These are phyloP conservation scores for Megathymus violae DNA, from an alignment of 1,140 invertebrate genomes.

Conservation along the genomic window DNA sequence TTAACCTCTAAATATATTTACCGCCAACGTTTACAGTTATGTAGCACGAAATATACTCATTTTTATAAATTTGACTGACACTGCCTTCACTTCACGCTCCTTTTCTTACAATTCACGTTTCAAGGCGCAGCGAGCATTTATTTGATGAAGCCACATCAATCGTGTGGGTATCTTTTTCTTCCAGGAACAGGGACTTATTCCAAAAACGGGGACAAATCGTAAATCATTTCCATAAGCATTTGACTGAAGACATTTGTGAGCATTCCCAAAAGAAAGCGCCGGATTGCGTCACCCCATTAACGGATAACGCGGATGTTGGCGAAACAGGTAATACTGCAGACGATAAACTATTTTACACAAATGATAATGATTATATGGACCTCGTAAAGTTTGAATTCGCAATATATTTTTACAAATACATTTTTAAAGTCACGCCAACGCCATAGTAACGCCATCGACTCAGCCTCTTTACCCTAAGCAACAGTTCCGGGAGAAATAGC, in stretches of 20 bases:
- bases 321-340: background rate
- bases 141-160: background rate
- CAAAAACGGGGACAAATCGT: background rate
- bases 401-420: too few species aligned
- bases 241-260: conserved; percentile 11
- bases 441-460: too few species aligned
- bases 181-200: background rate
- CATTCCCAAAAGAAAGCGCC: background rate
- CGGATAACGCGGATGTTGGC: background rate
- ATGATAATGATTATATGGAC: too few species aligned
- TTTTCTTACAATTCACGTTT: background rate
- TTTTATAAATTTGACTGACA: background rate
- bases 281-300: conserved; percentile 5
- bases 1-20: too few species aligned
- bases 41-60: too few species aligned
- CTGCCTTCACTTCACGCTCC: background rate
- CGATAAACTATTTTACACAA: background rate
- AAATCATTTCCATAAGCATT: conserved; percentile 12
- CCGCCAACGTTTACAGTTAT: too few species aligned
- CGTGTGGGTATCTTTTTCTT: background rate
- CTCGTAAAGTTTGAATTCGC: too few species aligned
- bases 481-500: too few species aligned
- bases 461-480: too few species aligned
- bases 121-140: background rate
- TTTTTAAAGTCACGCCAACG: too few species aligned